A percentile compares a stretch with the other conserved stretches of the same genome.
phyloP scores from a whole-genome alignment of 2,113 vertebrate species.

The Chaetura pelagica region DNA sequence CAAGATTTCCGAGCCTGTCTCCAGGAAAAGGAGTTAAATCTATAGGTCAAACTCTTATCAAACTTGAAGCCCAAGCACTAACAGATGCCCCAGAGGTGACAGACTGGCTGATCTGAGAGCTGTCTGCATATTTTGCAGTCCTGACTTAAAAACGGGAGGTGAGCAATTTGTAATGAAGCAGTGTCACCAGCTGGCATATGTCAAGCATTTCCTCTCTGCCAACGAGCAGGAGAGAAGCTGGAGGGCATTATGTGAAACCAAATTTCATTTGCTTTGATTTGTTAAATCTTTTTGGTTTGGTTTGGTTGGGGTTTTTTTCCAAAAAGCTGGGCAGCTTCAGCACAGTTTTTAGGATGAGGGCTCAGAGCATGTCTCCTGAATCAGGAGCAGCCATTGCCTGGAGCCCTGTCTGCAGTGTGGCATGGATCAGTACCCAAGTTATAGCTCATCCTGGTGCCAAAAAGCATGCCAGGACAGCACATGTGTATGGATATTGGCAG shows the following conservation, averaged over 20 bases:
- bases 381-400: neutral
- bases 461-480: neutral
- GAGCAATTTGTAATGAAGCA: constrained; percentile 60
- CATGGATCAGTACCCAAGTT: neutral
- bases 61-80: neutral
- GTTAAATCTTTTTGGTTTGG: neutral
- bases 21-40: neutral
- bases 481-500: neutral
- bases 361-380: neutral
- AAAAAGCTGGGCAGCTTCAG: neutral
- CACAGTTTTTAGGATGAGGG: neutral
- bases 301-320: neutral
- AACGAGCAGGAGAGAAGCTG: neutral
- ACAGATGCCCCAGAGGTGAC: neutral
- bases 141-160: neutral
- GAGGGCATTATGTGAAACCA: neutral
- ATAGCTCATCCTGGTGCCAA: neutral
- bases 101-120: neutral
- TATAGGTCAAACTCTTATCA: neutral
- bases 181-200: constrained; percentile 68
- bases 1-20: neutral
- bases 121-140: neutral
- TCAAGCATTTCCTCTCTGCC: constrained; percentile 42
- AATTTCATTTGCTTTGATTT: constrained; percentile 18
- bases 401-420: neutral